Conservation (phyloP, 35 echinoderm and acorn worm species). For the Heliocidaris erythrogramma region DNA sequence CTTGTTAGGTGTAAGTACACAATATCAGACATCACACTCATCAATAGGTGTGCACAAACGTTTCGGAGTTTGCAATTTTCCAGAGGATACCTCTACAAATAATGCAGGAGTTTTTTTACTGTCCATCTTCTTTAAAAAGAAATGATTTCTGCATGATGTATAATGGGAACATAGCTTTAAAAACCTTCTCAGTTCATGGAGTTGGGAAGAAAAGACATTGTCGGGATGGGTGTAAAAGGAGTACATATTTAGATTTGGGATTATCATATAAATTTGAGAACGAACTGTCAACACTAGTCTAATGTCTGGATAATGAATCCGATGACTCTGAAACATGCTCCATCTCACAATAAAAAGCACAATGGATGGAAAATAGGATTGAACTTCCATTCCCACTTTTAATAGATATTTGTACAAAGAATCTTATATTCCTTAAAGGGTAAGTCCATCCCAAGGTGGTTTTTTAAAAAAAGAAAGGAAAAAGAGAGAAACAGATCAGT, state of each 20-base stretch:
- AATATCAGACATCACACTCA: no score
- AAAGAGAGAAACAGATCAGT: no score
- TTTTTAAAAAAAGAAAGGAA: no score
- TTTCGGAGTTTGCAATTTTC: no score
- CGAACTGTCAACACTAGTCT: neutral
- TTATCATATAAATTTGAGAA: neutral
- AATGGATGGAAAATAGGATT: neutral
- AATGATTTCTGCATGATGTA: neutral
- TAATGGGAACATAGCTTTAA: neutral
- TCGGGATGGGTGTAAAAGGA: neutral
- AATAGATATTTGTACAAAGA: neutral
- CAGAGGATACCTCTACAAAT: no score
- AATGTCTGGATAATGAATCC: neutral
- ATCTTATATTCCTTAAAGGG: neutral
- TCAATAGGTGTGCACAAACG: no score
- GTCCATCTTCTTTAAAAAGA: neutral
- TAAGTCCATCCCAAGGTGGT: no score
- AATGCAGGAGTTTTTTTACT: no score
- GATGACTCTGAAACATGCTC: neutral
- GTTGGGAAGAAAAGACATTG: neutral
- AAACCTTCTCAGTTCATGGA: neutral
- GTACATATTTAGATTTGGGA: neutral
- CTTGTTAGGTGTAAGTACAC: no score
- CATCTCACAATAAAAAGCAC: neutral
- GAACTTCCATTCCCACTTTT: neutral